Conservation (phyloP, 2,797 vertebrate species). For the Enteromius fasciolatus region DNA sequence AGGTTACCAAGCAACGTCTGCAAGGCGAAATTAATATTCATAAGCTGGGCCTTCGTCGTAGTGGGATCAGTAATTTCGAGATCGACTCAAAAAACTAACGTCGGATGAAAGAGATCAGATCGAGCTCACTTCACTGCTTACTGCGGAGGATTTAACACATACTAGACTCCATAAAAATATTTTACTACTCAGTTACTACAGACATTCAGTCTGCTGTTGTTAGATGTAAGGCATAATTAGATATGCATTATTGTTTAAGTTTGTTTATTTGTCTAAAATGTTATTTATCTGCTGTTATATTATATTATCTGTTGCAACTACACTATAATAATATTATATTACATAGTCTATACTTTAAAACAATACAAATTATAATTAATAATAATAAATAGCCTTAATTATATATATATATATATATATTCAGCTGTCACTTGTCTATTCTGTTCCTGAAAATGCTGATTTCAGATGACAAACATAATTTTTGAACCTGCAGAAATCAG, state of each 20-base stretch:
- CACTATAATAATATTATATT: too few relatives aligned
- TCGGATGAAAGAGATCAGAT: neutral
- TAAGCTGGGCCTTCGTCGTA: neutral
- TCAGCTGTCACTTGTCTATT: neutral
- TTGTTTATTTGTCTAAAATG: neutral
- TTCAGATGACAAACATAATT: neutral
- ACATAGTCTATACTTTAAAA: too few relatives aligned
- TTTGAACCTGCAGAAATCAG: neutral
- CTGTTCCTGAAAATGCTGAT: neutral
- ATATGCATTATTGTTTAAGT: neutral
- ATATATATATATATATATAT: too few relatives aligned
- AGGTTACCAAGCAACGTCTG: slow-evolving; percentile 32
- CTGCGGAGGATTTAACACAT: neutral
- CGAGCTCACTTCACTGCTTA: neutral
- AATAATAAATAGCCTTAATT: too few relatives aligned
- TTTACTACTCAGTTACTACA: neutral
- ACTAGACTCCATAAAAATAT: neutral
- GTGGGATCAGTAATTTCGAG: neutral
- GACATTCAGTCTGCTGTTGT: neutral
- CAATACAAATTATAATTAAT: neutral
- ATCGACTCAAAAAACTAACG: neutral
- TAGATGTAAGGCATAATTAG: neutral
- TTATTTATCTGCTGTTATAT: neutral
- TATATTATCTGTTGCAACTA: neutral
- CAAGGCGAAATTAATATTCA: slow-evolving; percentile 1